Percentiles rank a stretch among this genome's conserved stretches.
These are phyloP conservation scores for Pachydiplax longipennis DNA, from an alignment of 2,888 invertebrate genomes.

Conservation along the genomic window DNA sequence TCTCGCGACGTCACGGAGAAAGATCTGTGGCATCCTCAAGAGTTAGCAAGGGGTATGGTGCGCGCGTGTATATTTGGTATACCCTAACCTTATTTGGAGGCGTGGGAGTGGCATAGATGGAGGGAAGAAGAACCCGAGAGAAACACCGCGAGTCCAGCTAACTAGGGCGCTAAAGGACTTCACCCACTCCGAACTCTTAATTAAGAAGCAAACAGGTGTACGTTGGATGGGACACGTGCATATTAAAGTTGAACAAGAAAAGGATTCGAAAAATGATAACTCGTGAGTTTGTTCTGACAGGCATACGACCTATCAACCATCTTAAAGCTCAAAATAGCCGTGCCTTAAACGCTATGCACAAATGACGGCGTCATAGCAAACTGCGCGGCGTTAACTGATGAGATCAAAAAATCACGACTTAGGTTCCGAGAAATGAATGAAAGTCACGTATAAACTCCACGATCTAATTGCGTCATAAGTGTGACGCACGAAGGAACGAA, in stretches of 20 bases:
- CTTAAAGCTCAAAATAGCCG: background rate
- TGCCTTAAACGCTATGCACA: background rate
- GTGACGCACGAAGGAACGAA: too few species aligned
- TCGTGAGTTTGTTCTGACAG: background rate
- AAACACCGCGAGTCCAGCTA: background rate
- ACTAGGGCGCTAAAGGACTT: background rate
- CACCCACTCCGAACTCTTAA: background rate
- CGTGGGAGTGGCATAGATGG: background rate
- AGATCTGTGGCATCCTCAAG: background rate
- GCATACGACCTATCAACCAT: background rate
- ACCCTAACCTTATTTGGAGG: slow-evolving; percentile 7
- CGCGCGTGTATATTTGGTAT: slow-evolving; percentile 28
- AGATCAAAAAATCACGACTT: too few species aligned
- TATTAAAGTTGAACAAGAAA: background rate
- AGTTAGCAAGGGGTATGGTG: background rate
- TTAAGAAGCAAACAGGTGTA: background rate
- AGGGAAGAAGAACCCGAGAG: background rate
- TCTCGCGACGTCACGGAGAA: background rate
- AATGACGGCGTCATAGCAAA: background rate
- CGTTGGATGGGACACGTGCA: background rate
- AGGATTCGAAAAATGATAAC: background rate
- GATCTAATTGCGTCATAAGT: too few species aligned
- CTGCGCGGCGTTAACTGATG: background rate
- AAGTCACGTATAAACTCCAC: too few species aligned
- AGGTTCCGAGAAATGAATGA: too few species aligned